Evolutionary conservation across 2,888 invertebrate species (phyloP), one percentile per base, ranked within the genome.

Genomic region (Cephus nigrinus): DNA sequence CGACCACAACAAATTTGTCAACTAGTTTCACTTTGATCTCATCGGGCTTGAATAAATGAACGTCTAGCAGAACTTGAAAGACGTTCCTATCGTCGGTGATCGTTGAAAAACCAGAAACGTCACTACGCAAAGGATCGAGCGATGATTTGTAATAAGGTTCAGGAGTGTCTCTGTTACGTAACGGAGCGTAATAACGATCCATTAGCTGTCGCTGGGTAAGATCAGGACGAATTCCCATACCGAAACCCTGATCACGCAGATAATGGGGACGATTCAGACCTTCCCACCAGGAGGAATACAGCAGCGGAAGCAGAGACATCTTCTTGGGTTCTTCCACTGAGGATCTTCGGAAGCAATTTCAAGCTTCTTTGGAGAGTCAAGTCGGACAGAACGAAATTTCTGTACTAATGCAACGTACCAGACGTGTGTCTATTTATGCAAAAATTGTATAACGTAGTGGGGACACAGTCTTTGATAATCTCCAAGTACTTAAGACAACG

Each of bases 221-320:
- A 86, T 96, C 96, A 79, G 94, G 93, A 83, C 93, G 93, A 75
- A 96, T 92, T 1, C 96, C 96, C 86, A 94, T 93, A 80, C 96
- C 96, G 88, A 96, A 96, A 88, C 96, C 95, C 92, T 96, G 96
- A 15, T 15, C 36, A 4, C 15, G 80, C 89, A 88, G 72, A 88
- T 74, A 12, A 89, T 80, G 9, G 86, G 95, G 94, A 80, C 95
- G 87, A 34, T 93, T 94, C 90, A 94, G 93, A 88, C 96, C 96
- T 88, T 96, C 96, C 96, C 96, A 96, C 96, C 96, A 96, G 90
- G 96, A 96, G 81, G 96, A 96, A 92, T 96, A 96, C 92, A 96
- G 92, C 92, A 96, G 93, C 82, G 96, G 96, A 36, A 88, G 80
- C 73, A 55, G 30, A 89, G 96, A 96, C 96, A 96, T 96, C 93